Percentiles rank a stretch among this genome's conserved stretches.
These are phyloP conservation scores for Epinotia nisella DNA, from an alignment of 2,888 invertebrate genomes.

Conservation along the genomic window DNA sequence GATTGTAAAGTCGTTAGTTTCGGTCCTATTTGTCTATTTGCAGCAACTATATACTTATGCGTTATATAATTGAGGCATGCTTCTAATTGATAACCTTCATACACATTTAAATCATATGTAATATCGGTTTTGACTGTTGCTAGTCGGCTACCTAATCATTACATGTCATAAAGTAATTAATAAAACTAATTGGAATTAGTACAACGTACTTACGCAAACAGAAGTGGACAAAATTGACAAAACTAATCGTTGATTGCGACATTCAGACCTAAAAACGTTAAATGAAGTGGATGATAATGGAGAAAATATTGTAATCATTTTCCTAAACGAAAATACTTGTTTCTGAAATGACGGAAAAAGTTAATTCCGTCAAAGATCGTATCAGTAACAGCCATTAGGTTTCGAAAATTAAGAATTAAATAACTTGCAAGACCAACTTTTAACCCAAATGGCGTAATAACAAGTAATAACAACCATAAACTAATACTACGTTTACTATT, in stretches of 20 bases:
- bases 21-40: constrained; percentile 24
- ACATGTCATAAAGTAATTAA: constrained; percentile 38
- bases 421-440: constrained; percentile 1
- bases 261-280: not conserved
- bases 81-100: constrained; percentile 43
- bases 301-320: constrained; percentile 13
- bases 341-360: not conserved
- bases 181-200: constrained; percentile 37
- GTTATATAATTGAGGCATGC: constrained; percentile 38
- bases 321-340: not conserved
- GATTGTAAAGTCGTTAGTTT: constrained; percentile 30
- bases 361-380: not conserved
- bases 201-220: constrained; percentile 23
- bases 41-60: constrained; percentile 4
- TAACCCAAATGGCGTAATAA: constrained; percentile 10
- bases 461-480: constrained; percentile 16
- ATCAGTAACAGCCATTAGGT: not conserved
- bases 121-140: constrained; percentile 33
- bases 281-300: not conserved
- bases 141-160: constrained; percentile 37
- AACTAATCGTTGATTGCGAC: not conserved
- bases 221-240: constrained; percentile 7
- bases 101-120: constrained; percentile 27
- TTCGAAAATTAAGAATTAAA: constrained; percentile 13
- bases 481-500: constrained; percentile 21